Conservation (phyloP, 2,113 vertebrate genomes). For the Corvus hawaiiensis region DNA sequence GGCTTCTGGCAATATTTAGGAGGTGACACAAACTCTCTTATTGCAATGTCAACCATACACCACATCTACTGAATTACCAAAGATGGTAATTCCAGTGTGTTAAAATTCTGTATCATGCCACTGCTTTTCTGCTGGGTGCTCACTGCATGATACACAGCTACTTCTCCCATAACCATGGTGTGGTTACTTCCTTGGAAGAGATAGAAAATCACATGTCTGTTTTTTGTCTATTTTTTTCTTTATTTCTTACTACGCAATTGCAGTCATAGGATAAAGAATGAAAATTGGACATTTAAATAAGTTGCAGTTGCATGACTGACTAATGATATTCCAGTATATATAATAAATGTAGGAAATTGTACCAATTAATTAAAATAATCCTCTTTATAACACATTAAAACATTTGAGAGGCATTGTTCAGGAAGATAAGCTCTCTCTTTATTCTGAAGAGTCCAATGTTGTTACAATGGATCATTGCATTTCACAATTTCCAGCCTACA, state of each 20-base stretch:
- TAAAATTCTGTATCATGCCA: not conserved
- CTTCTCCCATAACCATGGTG: not conserved
- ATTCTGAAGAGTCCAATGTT: not conserved
- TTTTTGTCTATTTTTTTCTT: not conserved
- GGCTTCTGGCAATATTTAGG: not conserved
- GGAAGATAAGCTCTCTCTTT: conserved; percentile 30
- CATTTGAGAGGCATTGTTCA: conserved; percentile 63
- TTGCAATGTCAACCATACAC: not conserved
- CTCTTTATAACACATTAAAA: conserved; percentile 54
- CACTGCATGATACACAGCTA: not conserved
- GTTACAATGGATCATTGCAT: not conserved
- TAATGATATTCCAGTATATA: conserved; percentile 7
- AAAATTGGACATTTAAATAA: not conserved
- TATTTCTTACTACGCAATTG: not conserved
- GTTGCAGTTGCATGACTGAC: not conserved
- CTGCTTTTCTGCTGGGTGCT: not conserved
- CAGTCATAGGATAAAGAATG: not conserved
- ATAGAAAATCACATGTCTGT: not conserved
- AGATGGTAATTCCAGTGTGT: not conserved
- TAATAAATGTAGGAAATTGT: conserved; percentile 52
- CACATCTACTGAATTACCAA: not conserved
- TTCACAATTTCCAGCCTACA: not conserved
- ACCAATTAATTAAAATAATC: conserved; percentile 66
- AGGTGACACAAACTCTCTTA: not conserved
- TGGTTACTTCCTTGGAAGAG: not conserved